A percentile compares a stretch with the other conserved stretches of the same genome.
phyloP scores from a whole-genome alignment of 2,113 vertebrate genomes.

The Platysternon megacephalum region DNA sequence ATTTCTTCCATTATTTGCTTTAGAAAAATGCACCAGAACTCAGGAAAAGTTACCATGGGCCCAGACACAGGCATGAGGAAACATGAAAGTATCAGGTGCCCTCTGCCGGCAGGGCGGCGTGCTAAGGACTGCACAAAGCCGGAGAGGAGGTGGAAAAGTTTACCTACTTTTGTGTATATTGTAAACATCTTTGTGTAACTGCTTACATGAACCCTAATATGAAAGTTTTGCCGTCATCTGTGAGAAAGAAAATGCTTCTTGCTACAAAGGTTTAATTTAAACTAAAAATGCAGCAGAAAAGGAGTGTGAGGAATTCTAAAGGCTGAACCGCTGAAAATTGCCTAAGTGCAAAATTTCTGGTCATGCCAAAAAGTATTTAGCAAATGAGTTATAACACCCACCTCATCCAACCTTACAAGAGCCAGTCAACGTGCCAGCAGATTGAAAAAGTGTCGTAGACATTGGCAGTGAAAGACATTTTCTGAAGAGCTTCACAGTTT shows the following conservation, averaged over 20 bases:
- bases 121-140: background rate
- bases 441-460: background rate
- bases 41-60: accelerated
- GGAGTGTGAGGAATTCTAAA: background rate
- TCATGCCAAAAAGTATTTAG: accelerated
- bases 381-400: background rate
- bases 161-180: background rate
- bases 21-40: background rate
- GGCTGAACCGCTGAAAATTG: background rate
- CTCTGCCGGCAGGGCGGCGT: background rate
- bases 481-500: accelerated
- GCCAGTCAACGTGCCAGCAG: background rate
- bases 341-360: background rate
- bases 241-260: background rate
- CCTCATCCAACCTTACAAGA: background rate
- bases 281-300: background rate
- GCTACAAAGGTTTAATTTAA: background rate
- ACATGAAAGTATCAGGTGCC: background rate
- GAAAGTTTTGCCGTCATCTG: background rate
- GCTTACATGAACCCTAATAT: slow-evolving; percentile 9
- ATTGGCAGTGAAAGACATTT: background rate
- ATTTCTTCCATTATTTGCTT: background rate
- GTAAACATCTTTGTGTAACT: accelerated
- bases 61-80: background rate
- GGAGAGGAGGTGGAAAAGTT: accelerated